Base-by-base conservation (phyloP, 2,113 vertebrate species). In the Brachyhypopomus occidentalis region DNA sequence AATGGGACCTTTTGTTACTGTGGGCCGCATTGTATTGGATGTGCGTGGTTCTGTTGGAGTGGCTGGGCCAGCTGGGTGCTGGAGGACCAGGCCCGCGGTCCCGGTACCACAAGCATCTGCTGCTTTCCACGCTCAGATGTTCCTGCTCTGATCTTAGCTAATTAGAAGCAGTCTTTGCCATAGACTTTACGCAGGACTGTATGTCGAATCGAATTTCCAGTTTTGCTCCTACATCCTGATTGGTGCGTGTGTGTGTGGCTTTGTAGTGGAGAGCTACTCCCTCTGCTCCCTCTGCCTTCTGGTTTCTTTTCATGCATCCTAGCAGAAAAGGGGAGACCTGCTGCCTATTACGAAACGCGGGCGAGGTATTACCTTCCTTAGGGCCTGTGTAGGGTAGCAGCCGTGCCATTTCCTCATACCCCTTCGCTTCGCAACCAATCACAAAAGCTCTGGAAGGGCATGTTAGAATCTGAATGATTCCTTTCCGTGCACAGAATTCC, bases 201-300 rank as follows among this genome's bases (percentile, higher is more conserved):
- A 1, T 22, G 66, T 69, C 12, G 34, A 41, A 17, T 30, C 19
- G 2, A 14, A 48, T n/a, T 60, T 72, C 5, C 5, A 16, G n/a
- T 58, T 69, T 69, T 67, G 64, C 34, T 17, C 19, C 16, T 34
- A 64, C 62, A 25, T 64, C 62, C 25, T 64, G 25, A 52, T 52
- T 1, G 45, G 45, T 1, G 62, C 30, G 5, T 8, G 86, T 83
- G 66, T 22, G 11, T 79, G 76, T 77, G 60, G 76, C 59, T 84
- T 60, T 36, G 74, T 56, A 45, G 58, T 88, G 84, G 77, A 89
- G 89, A 84, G 75, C n/a, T 70, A 82, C 34, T 20, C 41, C 25
- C 6, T 11, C 34, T 27, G 20, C 17, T 20, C n/a, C 1, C 36
- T 25, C 14, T 56, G 23, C 36, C 76, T 27, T 34, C 20, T 70